Evolutionary conservation across 2,888 invertebrate species (phyloP).

Genomic region (Lymantria dispar): DNA sequence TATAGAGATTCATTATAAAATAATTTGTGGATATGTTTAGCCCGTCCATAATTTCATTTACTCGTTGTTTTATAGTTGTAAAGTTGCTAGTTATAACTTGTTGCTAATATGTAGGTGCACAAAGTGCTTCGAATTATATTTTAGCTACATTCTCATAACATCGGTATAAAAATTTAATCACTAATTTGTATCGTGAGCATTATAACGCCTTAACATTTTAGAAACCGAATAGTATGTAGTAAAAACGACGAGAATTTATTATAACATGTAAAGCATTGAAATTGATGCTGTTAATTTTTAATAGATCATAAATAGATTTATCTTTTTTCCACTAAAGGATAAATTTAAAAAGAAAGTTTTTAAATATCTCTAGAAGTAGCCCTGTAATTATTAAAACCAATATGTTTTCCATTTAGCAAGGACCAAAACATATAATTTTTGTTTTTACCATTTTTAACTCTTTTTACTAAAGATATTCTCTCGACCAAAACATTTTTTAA

Average conservation of each 20-base stretch:
- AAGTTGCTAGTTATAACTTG: slow-evolving; percentile 33
- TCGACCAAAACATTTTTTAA: slow-evolving; percentile 62
- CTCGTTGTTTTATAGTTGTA: slow-evolving; percentile 31
- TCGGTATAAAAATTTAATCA: slow-evolving; percentile 18
- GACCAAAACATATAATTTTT: slow-evolving; percentile 56
- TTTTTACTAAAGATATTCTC: slow-evolving; percentile 41
- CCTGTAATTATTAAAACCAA: slow-evolving; percentile 41
- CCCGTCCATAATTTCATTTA: slow-evolving; percentile 44
- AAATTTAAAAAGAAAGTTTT: slow-evolving; percentile 35
- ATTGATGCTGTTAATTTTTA: slow-evolving; percentile 28
- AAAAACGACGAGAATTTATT: slow-evolving; percentile 19
- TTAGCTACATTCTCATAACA: slow-evolving; percentile 23
- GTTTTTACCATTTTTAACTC: slow-evolving; percentile 43
- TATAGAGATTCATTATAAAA: background rate
- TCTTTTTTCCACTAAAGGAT: slow-evolving; percentile 40
- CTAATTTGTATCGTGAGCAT: slow-evolving; percentile 2
- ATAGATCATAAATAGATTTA: slow-evolving; percentile 42
- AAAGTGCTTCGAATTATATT: slow-evolving; percentile 41
- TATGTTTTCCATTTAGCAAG: slow-evolving; percentile 53
- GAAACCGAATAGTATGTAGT: slow-evolving; percentile 12
- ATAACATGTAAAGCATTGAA: slow-evolving; percentile 26
- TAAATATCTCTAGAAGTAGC: slow-evolving; percentile 40
- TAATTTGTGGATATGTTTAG: slow-evolving; percentile 31
- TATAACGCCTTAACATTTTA: slow-evolving; percentile 16
- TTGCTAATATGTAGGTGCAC: slow-evolving; percentile 36